Evolutionary conservation across 2,888 invertebrate genomes (phyloP).

Genomic region (Dicyrtoma fusca): DNA sequence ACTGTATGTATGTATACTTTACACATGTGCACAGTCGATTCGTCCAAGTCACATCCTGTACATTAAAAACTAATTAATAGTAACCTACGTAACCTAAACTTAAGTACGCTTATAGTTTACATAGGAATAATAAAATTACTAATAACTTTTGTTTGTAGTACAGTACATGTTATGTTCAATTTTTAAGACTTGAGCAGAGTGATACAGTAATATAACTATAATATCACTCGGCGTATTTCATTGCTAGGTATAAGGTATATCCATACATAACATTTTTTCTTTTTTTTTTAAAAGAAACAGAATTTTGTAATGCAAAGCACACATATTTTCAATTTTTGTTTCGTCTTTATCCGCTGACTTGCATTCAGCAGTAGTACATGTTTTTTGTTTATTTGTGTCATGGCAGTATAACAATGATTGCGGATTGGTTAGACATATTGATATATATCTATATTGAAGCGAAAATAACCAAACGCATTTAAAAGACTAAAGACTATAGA

Average conservation of each 20-base stretch:
- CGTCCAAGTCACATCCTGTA: neutral
- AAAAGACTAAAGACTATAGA: no score
- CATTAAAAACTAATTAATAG: no score
- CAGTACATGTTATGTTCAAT: constrained; percentile 32
- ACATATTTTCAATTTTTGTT: neutral
- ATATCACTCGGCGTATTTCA: constrained; percentile 11
- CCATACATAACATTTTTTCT: no score
- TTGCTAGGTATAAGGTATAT: neutral
- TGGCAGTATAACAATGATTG: neutral
- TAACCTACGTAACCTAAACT: neutral
- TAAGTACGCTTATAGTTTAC: neutral
- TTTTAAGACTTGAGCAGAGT: constrained; percentile 17
- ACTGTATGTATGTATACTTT: neutral
- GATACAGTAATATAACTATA: constrained; percentile 13
- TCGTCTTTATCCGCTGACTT: no score
- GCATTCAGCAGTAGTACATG: no score
- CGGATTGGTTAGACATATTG: no score
- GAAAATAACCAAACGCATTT: no score
- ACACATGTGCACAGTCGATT: neutral
- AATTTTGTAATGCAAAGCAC: neutral
- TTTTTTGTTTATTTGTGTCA: no score
- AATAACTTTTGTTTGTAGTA: constrained; percentile 18
- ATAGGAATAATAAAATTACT: constrained; percentile 3
- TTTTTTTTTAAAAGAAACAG: constrained; percentile 8
- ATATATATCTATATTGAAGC: no score